Conservation (phyloP, 2,113 vertebrate genomes). For the Chionomys nivalis region DNA sequence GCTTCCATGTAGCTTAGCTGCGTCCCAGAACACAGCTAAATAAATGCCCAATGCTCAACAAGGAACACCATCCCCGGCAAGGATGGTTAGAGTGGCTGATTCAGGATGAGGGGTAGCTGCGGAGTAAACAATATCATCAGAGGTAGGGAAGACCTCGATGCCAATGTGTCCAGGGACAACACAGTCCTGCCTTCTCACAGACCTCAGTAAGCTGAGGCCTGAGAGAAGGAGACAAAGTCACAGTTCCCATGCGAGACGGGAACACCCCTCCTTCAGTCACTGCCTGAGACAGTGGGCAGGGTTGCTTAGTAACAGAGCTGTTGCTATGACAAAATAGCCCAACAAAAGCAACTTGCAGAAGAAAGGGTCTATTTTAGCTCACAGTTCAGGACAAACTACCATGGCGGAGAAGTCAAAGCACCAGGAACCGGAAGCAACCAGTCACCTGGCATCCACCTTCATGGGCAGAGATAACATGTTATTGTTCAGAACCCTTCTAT, state of each 20-base stretch:
- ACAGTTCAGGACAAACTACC: not conserved
- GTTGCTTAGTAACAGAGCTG: no score
- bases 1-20: not conserved
- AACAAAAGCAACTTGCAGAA: not conserved
- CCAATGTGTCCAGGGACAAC: not conserved
- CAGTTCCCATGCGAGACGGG: not conserved
- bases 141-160: not conserved
- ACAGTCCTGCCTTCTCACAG: not conserved
- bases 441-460: not conserved
- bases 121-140: not conserved
- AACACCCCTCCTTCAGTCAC: not conserved
- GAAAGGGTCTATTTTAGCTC: not conserved
- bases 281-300: not conserved
- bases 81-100: not conserved
- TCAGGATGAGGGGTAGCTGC: not conserved
- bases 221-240: not conserved
- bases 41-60: not conserved
- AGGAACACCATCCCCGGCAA: not conserved
- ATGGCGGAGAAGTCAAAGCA: no score
- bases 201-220: not conserved
- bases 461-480: not conserved
- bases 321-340: not conserved
- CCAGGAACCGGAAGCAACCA: not conserved
- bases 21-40: slow-evolving; percentile 1
- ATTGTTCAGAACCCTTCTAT: not conserved